Evolutionary conservation across 2,888 invertebrate genomes (phyloP), one percentile per base, ranked within the genome.

Genomic region (Tanytarsus gracilentus): DNA sequence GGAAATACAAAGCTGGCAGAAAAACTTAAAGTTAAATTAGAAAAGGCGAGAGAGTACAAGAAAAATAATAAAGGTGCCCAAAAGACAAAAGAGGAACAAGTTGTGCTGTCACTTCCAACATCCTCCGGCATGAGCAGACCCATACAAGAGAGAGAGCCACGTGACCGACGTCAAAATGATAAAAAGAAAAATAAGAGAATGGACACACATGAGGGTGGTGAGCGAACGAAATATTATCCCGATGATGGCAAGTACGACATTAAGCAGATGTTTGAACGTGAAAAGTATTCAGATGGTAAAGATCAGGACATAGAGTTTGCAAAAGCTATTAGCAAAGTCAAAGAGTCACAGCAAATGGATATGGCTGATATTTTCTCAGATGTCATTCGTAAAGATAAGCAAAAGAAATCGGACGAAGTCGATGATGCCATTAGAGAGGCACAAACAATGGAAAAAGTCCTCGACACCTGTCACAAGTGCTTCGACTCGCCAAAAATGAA

Each of bases 181-280:
- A 72, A 72, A 8, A 79, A 77, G 67, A 66, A 65, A 25, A 76
- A 72, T 64, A 76, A 75, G 62, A 77, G 79, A 68, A 74, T 79
- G 29, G 83, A 85, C 65, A 93, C 91, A 3, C 88, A 94, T 67
- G 70, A 70, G 52, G 79, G 80, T 63, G 85, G 85, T 7, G 79
- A 90, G 69, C 79, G 93, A 64, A 78, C 83, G 4, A 81, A 87
- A 61, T 93, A 92, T 75, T 94, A 90, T 76, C 83, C 86, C 3
- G 90, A 94, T 76, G 94, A 95, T 76, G 92, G 93, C 70, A 86
- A 86, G 69, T 86, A 87, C 72, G 84, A 87, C 59, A 79, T 96
- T 33, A 81, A 88, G 69, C 81, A 89, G 72, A 86, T 96, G 86
- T 89, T 87, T 71, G 80, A 87, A 74, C 78, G 81, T 66, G 90